These are phyloP conservation scores for Channallabes apus DNA, from an alignment of 2,797 vertebrate genomes.

Conservation along the genomic window DNA sequence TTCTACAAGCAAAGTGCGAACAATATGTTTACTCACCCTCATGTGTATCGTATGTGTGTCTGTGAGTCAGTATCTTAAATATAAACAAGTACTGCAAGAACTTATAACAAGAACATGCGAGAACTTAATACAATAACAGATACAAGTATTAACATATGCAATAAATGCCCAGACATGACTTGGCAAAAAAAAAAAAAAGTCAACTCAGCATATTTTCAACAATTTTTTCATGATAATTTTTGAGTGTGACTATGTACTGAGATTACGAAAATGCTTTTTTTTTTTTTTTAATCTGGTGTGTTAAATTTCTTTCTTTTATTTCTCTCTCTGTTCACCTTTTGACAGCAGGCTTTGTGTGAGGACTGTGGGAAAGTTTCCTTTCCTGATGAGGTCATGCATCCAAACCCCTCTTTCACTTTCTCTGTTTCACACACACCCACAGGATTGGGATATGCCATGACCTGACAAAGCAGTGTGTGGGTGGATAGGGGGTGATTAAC, in stretches of 20 bases:
- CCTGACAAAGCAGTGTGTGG: slow-evolving; percentile 44
- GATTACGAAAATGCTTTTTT: slow-evolving; percentile 46
- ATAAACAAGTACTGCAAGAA: background rate
- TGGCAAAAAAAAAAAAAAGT: background rate
- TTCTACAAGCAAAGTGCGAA: too few relatives aligned
- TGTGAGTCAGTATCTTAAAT: background rate
- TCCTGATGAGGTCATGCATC: slow-evolving; percentile 78
- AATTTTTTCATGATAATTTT: slow-evolving; percentile 36
- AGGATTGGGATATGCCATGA: slow-evolving; percentile 46
- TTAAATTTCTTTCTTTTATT: slow-evolving; percentile 76
- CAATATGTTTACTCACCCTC: too few relatives aligned
- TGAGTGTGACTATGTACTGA: slow-evolving; percentile 44
- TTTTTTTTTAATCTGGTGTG: slow-evolving; percentile 66
- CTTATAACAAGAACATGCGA: too few relatives aligned
- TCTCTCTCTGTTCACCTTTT: slow-evolving; percentile 76
- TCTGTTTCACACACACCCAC: slow-evolving; percentile 50
- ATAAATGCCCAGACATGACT: background rate
- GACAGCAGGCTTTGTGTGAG: slow-evolving; percentile 78
- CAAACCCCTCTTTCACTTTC: slow-evolving; percentile 56
- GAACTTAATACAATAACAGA: too few relatives aligned
- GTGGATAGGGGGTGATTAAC: slow-evolving; percentile 38
- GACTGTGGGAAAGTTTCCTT: slow-evolving; percentile 81
- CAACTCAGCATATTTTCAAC: slow-evolving; percentile 40
- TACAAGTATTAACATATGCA: background rate
- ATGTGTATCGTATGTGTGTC: too few relatives aligned